Percentiles rank a stretch among this genome's conserved stretches.
Evolutionary conservation across 2,797 vertebrate genomes (phyloP).

Genomic region (Pygocentrus nattereri): DNA sequence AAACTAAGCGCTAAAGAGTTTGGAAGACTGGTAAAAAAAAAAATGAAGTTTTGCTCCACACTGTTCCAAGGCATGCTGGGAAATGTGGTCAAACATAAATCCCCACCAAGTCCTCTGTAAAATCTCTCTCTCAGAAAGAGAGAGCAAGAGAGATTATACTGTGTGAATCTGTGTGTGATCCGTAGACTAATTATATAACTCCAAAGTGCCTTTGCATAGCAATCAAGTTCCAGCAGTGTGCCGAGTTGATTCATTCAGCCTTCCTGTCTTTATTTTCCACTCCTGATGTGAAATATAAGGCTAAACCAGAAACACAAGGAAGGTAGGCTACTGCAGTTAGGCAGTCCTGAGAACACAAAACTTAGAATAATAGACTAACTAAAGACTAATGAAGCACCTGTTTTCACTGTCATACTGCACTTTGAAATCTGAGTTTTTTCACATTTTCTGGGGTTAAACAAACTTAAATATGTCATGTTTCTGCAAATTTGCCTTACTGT

Average conservation of each 20-base stretch:
- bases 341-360: neutral
- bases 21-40: neutral
- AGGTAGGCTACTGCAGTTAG: neutral
- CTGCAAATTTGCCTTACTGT: too few species aligned
- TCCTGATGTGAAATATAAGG: neutral
- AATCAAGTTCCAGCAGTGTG: neutral
- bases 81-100: conserved; percentile 18
- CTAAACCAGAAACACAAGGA: neutral
- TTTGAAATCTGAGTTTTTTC: neutral
- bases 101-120: conserved; percentile 2
- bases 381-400: neutral
- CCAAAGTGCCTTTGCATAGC: conserved; percentile 16
- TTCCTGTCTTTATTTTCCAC: neutral
- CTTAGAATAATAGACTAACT: too few species aligned
- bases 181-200: conserved; percentile 15
- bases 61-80: neutral
- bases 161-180: conserved; percentile 11
- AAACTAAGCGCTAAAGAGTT: neutral
- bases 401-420: neutral
- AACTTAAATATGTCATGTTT: too few species aligned
- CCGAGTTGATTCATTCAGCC: neutral
- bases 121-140: neutral
- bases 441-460: too few species aligned
- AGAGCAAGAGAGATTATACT: conserved; percentile 2
- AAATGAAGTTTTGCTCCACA: neutral